Percentiles rank a stretch among this genome's conserved stretches.
phyloP scores from a whole-genome alignment of 2,797 vertebrate species.

The Clarias pachynema region DNA sequence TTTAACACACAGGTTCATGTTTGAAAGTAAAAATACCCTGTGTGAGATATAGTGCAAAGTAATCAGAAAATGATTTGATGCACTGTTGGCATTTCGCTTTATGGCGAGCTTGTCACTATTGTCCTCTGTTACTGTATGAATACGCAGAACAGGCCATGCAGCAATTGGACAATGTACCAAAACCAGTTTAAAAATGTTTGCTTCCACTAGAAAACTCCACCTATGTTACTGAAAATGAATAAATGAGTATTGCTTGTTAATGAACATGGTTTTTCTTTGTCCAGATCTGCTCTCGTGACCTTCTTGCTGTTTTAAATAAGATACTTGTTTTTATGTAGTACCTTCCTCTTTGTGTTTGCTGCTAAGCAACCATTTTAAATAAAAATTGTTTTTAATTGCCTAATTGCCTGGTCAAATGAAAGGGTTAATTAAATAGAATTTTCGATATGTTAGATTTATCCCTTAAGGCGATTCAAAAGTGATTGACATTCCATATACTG shows the following conservation, averaged over 20 bases:
- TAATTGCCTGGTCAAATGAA: neutral
- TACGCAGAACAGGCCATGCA: no score
- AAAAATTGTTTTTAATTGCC: neutral
- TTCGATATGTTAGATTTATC: constrained; percentile 15
- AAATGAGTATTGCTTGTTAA: neutral
- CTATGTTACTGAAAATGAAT: neutral
- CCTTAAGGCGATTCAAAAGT: constrained; percentile 33
- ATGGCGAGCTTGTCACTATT: no score
- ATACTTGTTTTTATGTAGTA: neutral
- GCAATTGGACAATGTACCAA: no score
- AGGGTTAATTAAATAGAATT: neutral
- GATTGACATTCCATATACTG: constrained; percentile 24
- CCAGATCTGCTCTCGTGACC: neutral
- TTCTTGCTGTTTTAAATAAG: neutral
- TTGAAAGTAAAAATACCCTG: no score
- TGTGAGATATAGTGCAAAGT: no score
- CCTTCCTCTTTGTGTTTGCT: neutral
- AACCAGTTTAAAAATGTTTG: no score
- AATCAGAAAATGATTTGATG: no score
- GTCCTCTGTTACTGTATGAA: no score
- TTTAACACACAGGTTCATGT: no score
- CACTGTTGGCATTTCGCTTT: no score
- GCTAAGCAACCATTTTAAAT: neutral
- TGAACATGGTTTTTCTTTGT: neutral
- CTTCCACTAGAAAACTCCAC: no score